Evolutionary conservation across 2,797 vertebrate genomes (phyloP), one percentile per base, ranked within the genome.

Genomic region (Manis javanica): DNA sequence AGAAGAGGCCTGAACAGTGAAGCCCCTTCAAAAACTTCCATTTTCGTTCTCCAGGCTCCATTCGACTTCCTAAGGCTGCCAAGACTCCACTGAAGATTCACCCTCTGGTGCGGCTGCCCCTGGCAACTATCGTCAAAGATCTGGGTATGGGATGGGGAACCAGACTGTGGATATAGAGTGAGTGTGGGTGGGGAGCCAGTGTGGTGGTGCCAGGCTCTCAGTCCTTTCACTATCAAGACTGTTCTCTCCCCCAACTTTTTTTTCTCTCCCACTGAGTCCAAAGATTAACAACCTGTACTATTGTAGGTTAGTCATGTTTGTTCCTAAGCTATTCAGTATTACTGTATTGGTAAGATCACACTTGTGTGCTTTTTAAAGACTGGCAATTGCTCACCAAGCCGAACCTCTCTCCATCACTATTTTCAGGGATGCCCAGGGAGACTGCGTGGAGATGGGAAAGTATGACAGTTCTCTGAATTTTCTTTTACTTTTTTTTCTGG

Each of bases 11-110:
- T 68, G 69, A 29, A 3, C 31, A 68, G 59, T 12, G 16, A 64
- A n/a, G 53, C 29, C 71, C 46, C 57, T 92, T 95, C 24, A 85
- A 6, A 81, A 89, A n/a, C 63, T 55, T 2, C 46, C 23, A 4
- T 71, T 42, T 77, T 66, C 71, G n/a, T 51, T 71, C 26, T 57
- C 34, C 57, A 99, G 99, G 99, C 98, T 99, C 99, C 95, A 99
- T 99, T 96, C 98, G 99, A 93, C 99, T 99, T 71, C 99, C 99
- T 55, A 99, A 99, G 98, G 99, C 99, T 1, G 98, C 99, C 23
- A 99, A 99, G 97, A 98, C 99, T 5, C 99, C 99, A 1, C 39
- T 99, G 53, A 99, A 99, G 98, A 99, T 98, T 89, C 99, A 99
- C 90, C 90, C 99, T 39, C 94, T 99, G 91, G 99, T 99, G 87